A percentile compares a stretch with the other conserved stretches of the same genome.
Conservation (phyloP, 1,140 invertebrate genomes). For the Drosophila tsacasi region DNA sequence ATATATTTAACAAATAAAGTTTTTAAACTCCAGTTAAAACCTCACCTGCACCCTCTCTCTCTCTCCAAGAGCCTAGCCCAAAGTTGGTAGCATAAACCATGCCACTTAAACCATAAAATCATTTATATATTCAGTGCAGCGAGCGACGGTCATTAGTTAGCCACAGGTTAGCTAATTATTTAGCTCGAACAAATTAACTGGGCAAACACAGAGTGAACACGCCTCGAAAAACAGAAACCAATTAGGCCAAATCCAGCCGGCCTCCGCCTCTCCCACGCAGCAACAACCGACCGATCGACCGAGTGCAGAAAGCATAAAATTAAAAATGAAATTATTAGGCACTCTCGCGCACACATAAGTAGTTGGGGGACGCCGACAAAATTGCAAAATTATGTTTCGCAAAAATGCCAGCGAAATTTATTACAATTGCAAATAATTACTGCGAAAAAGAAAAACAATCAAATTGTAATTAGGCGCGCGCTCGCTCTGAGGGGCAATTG, state of each 20-base stretch:
- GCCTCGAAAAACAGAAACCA: constrained; percentile 44
- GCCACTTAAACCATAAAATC: constrained; percentile 24
- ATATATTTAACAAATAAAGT: no score
- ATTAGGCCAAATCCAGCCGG: constrained; percentile 28
- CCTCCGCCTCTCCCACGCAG: constrained; percentile 25
- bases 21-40: no score
- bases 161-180: constrained; percentile 46
- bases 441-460: constrained; percentile 76
- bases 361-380: constrained; percentile 34
- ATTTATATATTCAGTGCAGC: constrained; percentile 12
- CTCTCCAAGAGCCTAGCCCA: background rate
- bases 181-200: constrained; percentile 43
- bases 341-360: constrained; percentile 2
- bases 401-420: constrained; percentile 72
- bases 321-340: constrained; percentile 65
- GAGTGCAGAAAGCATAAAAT: constrained; percentile 51
- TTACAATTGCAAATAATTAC: constrained; percentile 81
- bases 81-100: constrained; percentile 3
- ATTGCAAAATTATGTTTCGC: constrained; percentile 70
- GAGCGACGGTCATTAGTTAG: constrained; percentile 25
- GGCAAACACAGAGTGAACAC: constrained; percentile 27
- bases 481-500: constrained; percentile 9
- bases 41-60: background rate
- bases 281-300: background rate
- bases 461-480: constrained; percentile 74